Evolutionary conservation across 2,797 vertebrate genomes (phyloP).

Genomic region (Periophthalmus magnuspinnatus): DNA sequence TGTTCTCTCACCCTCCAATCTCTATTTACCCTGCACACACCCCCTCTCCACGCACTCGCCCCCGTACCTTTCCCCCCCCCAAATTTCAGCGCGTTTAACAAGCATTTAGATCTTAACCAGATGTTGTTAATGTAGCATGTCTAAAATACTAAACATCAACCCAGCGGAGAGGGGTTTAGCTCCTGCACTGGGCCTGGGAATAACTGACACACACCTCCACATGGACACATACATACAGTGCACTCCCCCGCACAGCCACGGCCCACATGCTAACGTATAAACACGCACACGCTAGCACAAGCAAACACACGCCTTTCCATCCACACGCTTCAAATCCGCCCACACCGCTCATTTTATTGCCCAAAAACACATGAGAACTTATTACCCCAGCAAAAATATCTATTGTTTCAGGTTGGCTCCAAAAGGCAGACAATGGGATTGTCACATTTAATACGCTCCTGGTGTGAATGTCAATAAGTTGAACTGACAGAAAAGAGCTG

Average conservation of each 20-base stretch:
- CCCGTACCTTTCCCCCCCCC: conserved; percentile 59
- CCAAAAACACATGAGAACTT: conserved; percentile 53
- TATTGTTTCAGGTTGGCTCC: conserved; percentile 57
- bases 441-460: conserved; percentile 68
- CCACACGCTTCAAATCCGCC: conserved; percentile 45
- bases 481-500: conserved; percentile 67
- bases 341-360: conserved; percentile 47
- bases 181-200: conserved; percentile 78
- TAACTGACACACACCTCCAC: conserved; percentile 56
- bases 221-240: conserved; percentile 54
- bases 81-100: conserved; percentile 85
- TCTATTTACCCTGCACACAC: conserved; percentile 68
- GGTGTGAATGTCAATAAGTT: conserved; percentile 74
- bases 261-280: conserved; percentile 70
- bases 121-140: conserved; percentile 88
- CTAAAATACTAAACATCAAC: conserved; percentile 88
- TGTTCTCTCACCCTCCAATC: conserved; percentile 71
- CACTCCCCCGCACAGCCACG: conserved; percentile 57
- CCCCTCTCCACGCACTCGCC: conserved; percentile 50
- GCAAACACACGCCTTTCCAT: conserved; percentile 62
- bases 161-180: conserved; percentile 69
- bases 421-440: conserved; percentile 64
- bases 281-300: conserved; percentile 55
- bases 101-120: conserved; percentile 89
- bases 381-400: conserved; percentile 49